Percentiles rank a stretch among this genome's conserved stretches.
phyloP scores from a whole-genome alignment of 2,888 invertebrate genomes.

The Drosophila pegasa region DNA sequence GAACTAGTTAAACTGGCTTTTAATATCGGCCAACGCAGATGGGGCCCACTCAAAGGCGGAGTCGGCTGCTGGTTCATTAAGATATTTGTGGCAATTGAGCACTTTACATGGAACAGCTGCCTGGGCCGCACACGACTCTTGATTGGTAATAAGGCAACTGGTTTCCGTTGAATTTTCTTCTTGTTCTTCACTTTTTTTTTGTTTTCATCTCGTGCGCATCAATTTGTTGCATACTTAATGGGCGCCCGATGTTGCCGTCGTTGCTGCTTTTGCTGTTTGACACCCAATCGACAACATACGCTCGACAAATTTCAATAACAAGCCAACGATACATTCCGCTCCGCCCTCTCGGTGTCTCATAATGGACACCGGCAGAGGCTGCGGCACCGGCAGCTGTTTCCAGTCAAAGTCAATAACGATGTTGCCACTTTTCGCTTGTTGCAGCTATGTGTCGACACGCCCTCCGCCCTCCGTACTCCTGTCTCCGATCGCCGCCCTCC shows the following conservation, averaged over 20 bases:
- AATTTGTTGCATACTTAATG: conserved; percentile 69
- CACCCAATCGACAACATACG: conserved; percentile 63
- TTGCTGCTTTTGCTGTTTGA: conserved; percentile 26
- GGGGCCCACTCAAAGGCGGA: neutral
- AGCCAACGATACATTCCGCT: conserved; percentile 9
- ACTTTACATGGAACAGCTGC: conserved; percentile 19
- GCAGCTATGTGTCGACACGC: conserved; percentile 7
- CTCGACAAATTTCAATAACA: conserved; percentile 72
- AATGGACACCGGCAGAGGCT: conserved; percentile 24
- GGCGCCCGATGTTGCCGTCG: conserved; percentile 9
- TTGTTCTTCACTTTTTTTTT: neutral
- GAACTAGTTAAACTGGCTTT: neutral
- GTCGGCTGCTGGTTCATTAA: neutral
- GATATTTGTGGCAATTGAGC: neutral
- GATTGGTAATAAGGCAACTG: conserved; percentile 42
- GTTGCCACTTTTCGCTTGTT: conserved; percentile 23
- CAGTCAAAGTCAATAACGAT: conserved; percentile 44
- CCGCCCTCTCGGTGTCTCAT: neutral
- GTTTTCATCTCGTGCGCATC: conserved; percentile 21
- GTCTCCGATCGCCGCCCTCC: neutral
- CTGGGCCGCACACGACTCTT: conserved; percentile 1
- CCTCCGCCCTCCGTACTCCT: neutral
- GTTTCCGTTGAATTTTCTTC: conserved; percentile 10
- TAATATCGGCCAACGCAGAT: neutral
- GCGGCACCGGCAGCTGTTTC: conserved; percentile 17